These are phyloP conservation scores for Ascaphus truei DNA, from an alignment of 2,113 vertebrate genomes.

Conservation along the genomic window DNA sequence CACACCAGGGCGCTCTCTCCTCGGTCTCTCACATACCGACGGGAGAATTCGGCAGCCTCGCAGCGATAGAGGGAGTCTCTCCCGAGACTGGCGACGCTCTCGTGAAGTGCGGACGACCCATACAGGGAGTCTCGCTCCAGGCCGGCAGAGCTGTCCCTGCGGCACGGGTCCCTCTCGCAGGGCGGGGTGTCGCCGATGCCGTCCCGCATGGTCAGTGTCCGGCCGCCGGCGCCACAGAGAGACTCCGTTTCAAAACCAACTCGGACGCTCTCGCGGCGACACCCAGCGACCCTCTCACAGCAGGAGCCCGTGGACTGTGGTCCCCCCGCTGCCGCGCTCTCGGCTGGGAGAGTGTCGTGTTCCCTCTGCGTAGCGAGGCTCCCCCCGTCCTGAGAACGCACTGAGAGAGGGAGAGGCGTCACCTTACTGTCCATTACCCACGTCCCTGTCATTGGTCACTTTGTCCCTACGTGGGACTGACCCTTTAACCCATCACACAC, in stretches of 20 bases:
- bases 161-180: not conserved
- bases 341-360: too few species aligned
- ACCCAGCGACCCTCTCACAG: not conserved
- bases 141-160: not conserved
- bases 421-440: too few species aligned
- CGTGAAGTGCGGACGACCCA: not conserved
- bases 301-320: too few species aligned
- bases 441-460: too few species aligned
- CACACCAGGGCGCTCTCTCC: not conserved
- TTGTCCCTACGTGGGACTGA: too few species aligned
- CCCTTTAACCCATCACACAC: too few species aligned
- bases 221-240: not conserved
- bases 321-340: too few species aligned
- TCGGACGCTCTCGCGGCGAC: not conserved
- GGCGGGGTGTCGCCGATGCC: not conserved
- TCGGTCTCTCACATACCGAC: not conserved
- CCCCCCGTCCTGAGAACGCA: too few species aligned
- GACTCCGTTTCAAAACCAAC: conserved; percentile 7
- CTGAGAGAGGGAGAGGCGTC: too few species aligned
- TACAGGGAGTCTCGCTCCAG: conserved; percentile 5
- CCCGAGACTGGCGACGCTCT: not conserved
- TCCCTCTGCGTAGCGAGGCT: too few species aligned
- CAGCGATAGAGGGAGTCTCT: not conserved
- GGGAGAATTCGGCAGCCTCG: not conserved
- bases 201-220: not conserved